These are phyloP conservation scores for Brenthis hecate DNA, from an alignment of 2,888 invertebrate species.

Conservation along the genomic window DNA sequence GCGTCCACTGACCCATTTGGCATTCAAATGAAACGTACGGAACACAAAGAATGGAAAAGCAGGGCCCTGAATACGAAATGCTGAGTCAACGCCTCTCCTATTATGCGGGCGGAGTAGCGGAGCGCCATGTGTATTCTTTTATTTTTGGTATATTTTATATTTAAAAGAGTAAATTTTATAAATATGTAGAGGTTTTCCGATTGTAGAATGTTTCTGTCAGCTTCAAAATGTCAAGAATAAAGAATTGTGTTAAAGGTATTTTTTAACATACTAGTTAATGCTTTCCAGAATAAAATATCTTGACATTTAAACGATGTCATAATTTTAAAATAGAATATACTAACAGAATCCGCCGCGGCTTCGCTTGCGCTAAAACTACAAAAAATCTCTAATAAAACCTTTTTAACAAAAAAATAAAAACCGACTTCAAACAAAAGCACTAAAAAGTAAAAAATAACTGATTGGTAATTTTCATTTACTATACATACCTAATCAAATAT, in stretches of 20 bases:
- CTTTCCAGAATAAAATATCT: too few species aligned
- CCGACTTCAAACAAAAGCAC: too few species aligned
- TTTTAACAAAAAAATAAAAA: too few species aligned
- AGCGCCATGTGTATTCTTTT: slow-evolving; percentile 41
- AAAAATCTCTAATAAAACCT: too few species aligned
- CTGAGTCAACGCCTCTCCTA: slow-evolving; percentile 62
- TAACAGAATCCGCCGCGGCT: too few species aligned
- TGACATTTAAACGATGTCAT: too few species aligned
- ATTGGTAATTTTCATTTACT: too few species aligned
- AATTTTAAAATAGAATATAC: too few species aligned
- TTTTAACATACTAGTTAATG: not conserved
- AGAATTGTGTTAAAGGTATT: not conserved
- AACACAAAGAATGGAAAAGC: slow-evolving; percentile 64
- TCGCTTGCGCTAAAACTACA: too few species aligned
- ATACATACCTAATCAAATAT: too few species aligned
- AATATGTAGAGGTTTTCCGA: not conserved
- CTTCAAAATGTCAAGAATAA: not conserved
- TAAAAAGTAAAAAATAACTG: too few species aligned
- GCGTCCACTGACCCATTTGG: slow-evolving; percentile 71
- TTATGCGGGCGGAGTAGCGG: slow-evolving; percentile 45
- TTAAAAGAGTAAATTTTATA: slow-evolving; percentile 15
- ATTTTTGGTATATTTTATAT: slow-evolving; percentile 32
- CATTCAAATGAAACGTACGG: slow-evolving; percentile 70
- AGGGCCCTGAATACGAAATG: slow-evolving; percentile 65
- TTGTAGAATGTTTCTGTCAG: not conserved